These are phyloP conservation scores for Syritta pipiens DNA, from an alignment of 2,888 invertebrate species.

Conservation along the genomic window DNA sequence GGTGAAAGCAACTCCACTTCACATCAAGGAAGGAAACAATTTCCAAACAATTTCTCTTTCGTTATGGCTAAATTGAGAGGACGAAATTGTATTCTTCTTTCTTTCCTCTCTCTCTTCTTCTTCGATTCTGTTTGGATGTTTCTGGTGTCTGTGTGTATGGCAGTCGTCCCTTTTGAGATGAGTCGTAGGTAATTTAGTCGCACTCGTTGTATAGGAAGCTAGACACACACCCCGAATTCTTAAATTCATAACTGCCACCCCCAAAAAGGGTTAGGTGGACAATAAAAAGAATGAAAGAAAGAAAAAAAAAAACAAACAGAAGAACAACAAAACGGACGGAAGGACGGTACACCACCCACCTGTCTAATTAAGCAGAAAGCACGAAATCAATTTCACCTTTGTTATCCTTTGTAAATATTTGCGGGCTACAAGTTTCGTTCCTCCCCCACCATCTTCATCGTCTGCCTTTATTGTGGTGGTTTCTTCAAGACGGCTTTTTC, in stretches of 20 bases:
- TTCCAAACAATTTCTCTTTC: conserved; percentile 39
- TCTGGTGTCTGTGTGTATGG: too few species aligned
- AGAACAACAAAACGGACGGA: too few species aligned
- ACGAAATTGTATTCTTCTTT: background rate
- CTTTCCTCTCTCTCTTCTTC: background rate
- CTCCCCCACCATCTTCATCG: background rate
- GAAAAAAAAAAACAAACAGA: background rate
- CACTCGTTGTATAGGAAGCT: conserved; percentile 5
- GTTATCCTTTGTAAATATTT: conserved; percentile 65
- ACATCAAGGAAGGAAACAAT: conserved; percentile 48
- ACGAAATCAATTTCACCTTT: conserved; percentile 67
- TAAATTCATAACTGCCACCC: conserved; percentile 24
- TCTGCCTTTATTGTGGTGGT: background rate
- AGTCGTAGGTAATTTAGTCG: conserved; percentile 9
- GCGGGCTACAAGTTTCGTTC: conserved; percentile 40
- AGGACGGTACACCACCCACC: conserved; percentile 3
- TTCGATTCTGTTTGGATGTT: too few species aligned
- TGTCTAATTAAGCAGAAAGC: conserved; percentile 65
- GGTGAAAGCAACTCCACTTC: conserved; percentile 8
- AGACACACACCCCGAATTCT: conserved; percentile 2
- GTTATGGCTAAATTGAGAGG: conserved; percentile 6
- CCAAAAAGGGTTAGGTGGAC: too few species aligned
- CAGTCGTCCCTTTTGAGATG: too few species aligned
- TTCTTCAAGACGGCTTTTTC: background rate
- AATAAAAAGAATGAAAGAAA: conserved; percentile 1